Base-by-base conservation (phyloP, 2,888 invertebrate species). In the Nymphalis urticae region DNA sequence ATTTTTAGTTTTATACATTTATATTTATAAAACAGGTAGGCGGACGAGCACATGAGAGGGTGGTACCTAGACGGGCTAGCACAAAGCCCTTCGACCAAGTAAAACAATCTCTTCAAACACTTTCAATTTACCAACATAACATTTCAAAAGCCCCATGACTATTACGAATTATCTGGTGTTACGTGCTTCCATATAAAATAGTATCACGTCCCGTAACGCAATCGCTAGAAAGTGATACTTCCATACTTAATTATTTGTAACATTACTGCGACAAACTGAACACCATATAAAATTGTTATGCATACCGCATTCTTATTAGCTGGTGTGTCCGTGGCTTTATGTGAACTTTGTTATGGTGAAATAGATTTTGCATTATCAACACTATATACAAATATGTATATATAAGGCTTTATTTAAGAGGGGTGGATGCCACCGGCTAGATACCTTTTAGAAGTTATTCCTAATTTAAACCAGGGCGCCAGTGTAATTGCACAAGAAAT, bases 161-260 rank as follows among this genome's bases (percentile, higher is more conserved):
- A 70, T 69, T 66, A 69, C 58, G 48, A 72, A 68, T 53, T 64
- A 48, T 67, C 71, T 70, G 63, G 65, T 54, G n/a, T 50, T 67
- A 71, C 73, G 70, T 72, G 64, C 53, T 62, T 58, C 54, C 62
- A 66, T 73, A 64, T 42, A 42, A 66, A 69, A 58, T 54, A 56
- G 69, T 65, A 61, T 60, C 75, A 74, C 72, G 74, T 71, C 59
- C 54, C 66, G 60, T 63, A 71, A 76, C 75, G 76, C 71, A 74
- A 75, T 53, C 62, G 68, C 27, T 76, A 75, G 77, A 77, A 76
- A 77, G 76, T 75, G 68, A 77, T 72, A 70, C 71, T 64, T 62
- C 66, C 66, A 70, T 72, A 58, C 36, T 36, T 19, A 66, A 71
- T 72, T 73, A 69, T 71, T 71, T 60, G 62, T 66, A 58, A 42